Base-by-base conservation (phyloP, 2,888 invertebrate species). In the Steinernema carpocapsae region DNA sequence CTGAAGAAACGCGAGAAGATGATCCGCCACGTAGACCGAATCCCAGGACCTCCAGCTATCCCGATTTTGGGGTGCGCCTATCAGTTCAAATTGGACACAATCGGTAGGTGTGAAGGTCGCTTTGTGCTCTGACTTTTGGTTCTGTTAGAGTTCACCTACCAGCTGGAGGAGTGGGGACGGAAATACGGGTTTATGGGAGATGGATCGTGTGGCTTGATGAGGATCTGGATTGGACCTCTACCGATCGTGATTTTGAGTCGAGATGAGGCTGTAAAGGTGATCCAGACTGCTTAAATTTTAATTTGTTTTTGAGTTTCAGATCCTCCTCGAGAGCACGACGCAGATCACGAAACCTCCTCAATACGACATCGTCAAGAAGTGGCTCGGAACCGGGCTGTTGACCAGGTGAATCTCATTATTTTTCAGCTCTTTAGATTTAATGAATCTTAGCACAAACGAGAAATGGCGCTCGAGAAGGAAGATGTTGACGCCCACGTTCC, bases 401-500 rank as follows among this genome's bases (percentile, higher is more conserved):
- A 89, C 88, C 26, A 88, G 87, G 88, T 74, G n/a, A 10, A 17
- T n/a, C 70, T 56, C n/a, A 17, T 22, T 37, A 17, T 22, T 37
- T 32, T 37, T 37, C 4, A 3, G 4, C 10, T 3, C 3, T 37
- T 37, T 37, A 3, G 37, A 37, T 37, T 6, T 6, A 37, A 3
- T 37, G 37, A 10, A 3, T 6, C 37, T 19, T 75, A 88, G 88
- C 80, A 86, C 87, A 72, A 89, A 89, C 12, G 80, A 80, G 12
- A 89, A 89, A 81, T 89, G 89, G 89, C 86, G 85, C n/a, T 76
- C 76, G 0, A 82, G 89, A 51, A 81, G 89, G 22, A 88, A 88
- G 76, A 80, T 89, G 78, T 82, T 89, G 64, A 89, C 89, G 0
- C 89, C 89, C 22, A 87, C 89, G 2, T 89, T 89, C 79, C 89